Evolutionary conservation across 2,888 invertebrate species (phyloP), one percentile per base, ranked within the genome.

Genomic region (Pilophorus perplexus): DNA sequence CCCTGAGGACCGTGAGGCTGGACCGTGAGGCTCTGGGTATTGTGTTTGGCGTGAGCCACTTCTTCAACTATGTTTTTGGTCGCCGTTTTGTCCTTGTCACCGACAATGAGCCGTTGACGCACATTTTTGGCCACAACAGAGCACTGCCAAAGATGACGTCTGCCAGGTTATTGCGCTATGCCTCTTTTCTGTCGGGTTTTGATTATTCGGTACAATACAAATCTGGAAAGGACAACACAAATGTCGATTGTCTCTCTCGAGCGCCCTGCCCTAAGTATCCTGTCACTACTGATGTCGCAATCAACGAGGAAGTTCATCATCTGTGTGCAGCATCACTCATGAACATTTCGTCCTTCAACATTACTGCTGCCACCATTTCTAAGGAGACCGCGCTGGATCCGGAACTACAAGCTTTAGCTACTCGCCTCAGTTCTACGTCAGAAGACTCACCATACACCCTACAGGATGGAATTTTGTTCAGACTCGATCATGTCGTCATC

Each of bases 11-110:
- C n/a, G n/a, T n/a, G n/a, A n/a, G n/a, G n/a, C n/a, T n/a, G n/a
- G 67, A 69, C 46, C 37, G 67, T 16, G 70, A 71, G 64, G 71
- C 69, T 3, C 22, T 66, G n/a, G 68, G 70, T n/a, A 67, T 71
- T 3, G 57, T 67, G 57, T 70, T 59, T 22, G 68, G 2, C 18
- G 44, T 52, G 10, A 62, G 4, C 38, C 42, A 27, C 23, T 68
- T 66, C 46, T 65, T 33, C 54, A 40, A 67, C 23, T 52, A 67
- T 22, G 12, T 67, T 14, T 52, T 20, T 62, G 67, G 67, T 18
- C 18, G 22, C 48, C 16, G 18, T 18, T 68, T 68, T n/a, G 23
- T 22, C 14, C 57, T 68, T 3, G 37, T 64, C 6, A 69, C 65
- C 1, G 69, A 69, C 48, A 69, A 69, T 33, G 18, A 67, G 18